Evolutionary conservation across 64 coral and sea anemone genomes (phyloP), one percentile per base, ranked within the genome.

Genomic region (Porites lutea): DNA sequence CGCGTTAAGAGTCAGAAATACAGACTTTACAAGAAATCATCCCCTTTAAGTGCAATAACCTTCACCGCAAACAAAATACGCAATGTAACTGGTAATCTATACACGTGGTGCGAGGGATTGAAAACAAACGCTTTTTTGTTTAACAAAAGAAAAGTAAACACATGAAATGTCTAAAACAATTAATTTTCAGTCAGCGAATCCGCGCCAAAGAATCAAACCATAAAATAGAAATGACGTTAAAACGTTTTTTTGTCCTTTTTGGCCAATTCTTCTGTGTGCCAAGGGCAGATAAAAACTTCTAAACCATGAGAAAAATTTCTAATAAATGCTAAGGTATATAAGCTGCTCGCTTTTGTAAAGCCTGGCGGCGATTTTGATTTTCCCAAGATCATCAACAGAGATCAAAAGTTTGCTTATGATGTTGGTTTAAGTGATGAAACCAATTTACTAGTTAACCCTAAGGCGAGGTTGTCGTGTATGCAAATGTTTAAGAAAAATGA

Each of bases 91-190:
- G 71, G 57, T 13, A 48, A 20, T 52, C 10, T 20, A n/a, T 67
- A 67, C 81, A 83, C 62, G 81, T 83, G 81, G 48, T 83, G 18
- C 1, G 47, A 7, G 20, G 3, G 44, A 60, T 59, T 4, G 5
- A 59, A 67, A 69, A 83, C 81, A 83, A 68, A 49, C 59, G 61
- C 81, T 50, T 14, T 66, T 83, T 67, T 83, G 81, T 83, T 83
- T 48, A 68, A 83, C 81, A 83, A 83, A 83, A 10, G 81, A 83
- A 83, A 83, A 83, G 81, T 65, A 83, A 83, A 83, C 52, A 83
- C 9, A 83, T 83, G 66, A 83, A 82, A 44, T 65, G 79, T 82
- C 43, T 48, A 0, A 64, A 82, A 64, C 79, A 65, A 65, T 27
- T 68, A 49, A 83, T 81, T 81, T 81, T 81, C 14, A 15, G 60